phyloP scores from a whole-genome alignment of 2,888 invertebrate species.

The Melanchra persicariae region DNA sequence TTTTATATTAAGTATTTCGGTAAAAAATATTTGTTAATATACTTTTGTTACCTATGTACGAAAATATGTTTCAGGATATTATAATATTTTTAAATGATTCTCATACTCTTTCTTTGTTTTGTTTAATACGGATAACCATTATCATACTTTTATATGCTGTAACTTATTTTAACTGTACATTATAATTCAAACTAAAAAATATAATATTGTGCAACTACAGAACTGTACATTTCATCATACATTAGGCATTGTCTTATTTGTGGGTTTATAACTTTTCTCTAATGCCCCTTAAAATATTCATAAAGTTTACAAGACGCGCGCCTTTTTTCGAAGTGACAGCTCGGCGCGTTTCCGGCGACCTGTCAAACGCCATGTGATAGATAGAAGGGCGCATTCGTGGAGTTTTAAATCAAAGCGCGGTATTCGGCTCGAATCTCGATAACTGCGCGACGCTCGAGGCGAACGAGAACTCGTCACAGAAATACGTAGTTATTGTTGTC shows the following conservation, averaged over 20 bases:
- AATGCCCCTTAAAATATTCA: constrained; percentile 65
- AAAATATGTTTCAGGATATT: constrained; percentile 9
- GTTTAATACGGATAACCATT: constrained; percentile 17
- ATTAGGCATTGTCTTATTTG: constrained; percentile 57
- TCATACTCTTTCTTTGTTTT: constrained; percentile 40
- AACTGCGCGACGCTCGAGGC: constrained; percentile 87
- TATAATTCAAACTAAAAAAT: constrained; percentile 15
- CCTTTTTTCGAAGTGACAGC: constrained; percentile 89
- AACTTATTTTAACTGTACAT: constrained; percentile 30
- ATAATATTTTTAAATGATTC: constrained; percentile 4
- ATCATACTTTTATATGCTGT: constrained; percentile 15
- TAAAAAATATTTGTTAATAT: neutral
- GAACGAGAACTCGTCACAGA: constrained; percentile 88
- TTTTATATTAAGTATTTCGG: neutral
- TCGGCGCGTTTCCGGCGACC: constrained; percentile 87
- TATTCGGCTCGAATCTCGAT: constrained; percentile 86
- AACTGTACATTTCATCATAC: constrained; percentile 61
- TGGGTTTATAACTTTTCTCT: constrained; percentile 40
- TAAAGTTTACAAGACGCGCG: constrained; percentile 77
- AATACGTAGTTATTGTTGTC: constrained; percentile 84
- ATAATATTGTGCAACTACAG: constrained; percentile 68
- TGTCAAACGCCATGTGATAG: constrained; percentile 91
- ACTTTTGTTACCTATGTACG: neutral
- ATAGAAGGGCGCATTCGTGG: constrained; percentile 90
- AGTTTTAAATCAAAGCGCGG: constrained; percentile 90